Evolutionary conservation across 2,797 vertebrate species (phyloP), one percentile per base, ranked within the genome.

Genomic region (Megaceryle alcyon): DNA sequence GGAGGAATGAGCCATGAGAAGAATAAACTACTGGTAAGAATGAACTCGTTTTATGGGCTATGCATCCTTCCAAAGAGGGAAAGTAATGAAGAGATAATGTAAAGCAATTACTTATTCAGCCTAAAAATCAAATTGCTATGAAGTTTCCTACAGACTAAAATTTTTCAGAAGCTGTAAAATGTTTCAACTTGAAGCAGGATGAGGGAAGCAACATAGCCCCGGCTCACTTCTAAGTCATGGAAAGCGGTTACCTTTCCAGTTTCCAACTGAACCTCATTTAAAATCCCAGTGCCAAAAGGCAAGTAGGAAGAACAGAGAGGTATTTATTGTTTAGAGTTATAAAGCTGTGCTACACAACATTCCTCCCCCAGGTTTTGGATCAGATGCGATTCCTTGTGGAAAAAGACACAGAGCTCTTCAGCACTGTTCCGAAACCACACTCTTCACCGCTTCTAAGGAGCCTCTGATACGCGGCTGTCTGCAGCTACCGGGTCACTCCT

Each of bases 21-120:
- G 49, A 93, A 82, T 46, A 71, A 95, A 93, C 69, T 88, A 69
- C 57, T 71, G n/a, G 26, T 94, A 85, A 93, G 81, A 96, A 94
- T 70, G 17, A 93, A 86, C n/a, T 82, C 14, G 22, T 77, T 94
- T 93, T 89, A 87, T 63, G 15, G 46, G 54, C 64, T 63, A 35
- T 7, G 22, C 10, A 53, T 69, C 53, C 59, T 92, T 93, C 83
- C 61, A 75, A 65, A 63, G 21, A 92, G 14, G 19, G n/a, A 53
- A 21, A 61, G 41, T 54, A 83, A 96, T 41, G 28, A 91, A 96
- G 86, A 92, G 26, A 75, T 48, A 82, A 87, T 69, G 44, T 87
- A 81, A 77, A 93, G 76, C 46, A 88, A 94, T 64, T 84, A 90
- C 70, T 88, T 86, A 70, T 28, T 83, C 6, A 8, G 81, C 53